A percentile compares a stretch with the other conserved stretches of the same genome.
These are phyloP conservation scores for Stenchaetothrips biformis DNA, from an alignment of 2,888 invertebrate genomes.

Conservation along the genomic window DNA sequence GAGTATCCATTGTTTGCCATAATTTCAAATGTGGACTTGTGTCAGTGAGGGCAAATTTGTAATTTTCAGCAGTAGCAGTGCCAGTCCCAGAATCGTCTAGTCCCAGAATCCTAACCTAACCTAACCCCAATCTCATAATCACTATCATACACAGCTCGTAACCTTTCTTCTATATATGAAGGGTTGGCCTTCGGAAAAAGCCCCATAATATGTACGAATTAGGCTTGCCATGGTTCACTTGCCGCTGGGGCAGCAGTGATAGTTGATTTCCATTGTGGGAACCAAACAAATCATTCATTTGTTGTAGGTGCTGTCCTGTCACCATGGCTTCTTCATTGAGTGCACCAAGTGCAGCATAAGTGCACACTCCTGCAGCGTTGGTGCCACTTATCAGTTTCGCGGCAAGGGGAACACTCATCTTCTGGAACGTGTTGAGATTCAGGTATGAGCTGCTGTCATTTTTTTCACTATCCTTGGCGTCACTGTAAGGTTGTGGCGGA, in stretches of 20 bases:
- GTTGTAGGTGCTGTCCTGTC: background rate
- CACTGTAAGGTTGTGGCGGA: background rate
- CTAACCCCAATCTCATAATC: no score
- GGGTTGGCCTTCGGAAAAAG: no score
- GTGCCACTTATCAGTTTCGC: background rate
- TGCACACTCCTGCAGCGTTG: background rate
- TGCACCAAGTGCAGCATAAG: background rate
- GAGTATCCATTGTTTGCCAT: background rate
- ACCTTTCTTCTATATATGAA: no score
- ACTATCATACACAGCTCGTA: no score
- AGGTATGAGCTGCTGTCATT: background rate
- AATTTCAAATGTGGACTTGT: background rate
- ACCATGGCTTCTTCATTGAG: background rate
- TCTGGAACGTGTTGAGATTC: background rate
- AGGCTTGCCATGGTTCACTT: no score
- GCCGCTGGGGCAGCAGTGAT: no score
- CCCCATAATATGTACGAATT: no score
- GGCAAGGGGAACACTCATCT: background rate
- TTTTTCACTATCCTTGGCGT: background rate
- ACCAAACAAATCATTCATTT: background rate
- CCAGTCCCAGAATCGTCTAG: no score
- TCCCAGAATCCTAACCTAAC: no score
- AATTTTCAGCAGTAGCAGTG: background rate
- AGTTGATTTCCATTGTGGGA: background rate
- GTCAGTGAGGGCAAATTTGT: background rate